These are phyloP conservation scores for Pangasius larnaudii DNA, from an alignment of 2,797 vertebrate genomes.

Conservation along the genomic window DNA sequence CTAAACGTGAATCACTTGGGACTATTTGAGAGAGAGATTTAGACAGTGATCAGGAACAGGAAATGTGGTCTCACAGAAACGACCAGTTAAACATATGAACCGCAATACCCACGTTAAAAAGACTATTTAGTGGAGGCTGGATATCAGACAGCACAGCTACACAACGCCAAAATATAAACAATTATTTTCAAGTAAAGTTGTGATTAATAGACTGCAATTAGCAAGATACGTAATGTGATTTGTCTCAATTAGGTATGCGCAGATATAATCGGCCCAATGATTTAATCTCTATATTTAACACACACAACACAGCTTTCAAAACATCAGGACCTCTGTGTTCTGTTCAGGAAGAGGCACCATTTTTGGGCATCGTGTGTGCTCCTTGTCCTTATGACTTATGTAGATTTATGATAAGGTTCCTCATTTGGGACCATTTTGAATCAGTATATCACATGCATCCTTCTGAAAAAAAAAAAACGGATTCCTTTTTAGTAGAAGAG, in stretches of 20 bases:
- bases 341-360: neutral
- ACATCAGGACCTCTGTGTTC: neutral
- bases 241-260: neutral
- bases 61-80: slow-evolving; percentile 5
- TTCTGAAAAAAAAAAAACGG: neutral
- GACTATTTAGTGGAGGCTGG: neutral
- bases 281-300: neutral
- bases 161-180: neutral
- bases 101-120: neutral
- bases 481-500: neutral
- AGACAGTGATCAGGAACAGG: neutral
- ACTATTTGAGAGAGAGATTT: neutral
- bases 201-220: neutral
- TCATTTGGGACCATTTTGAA: neutral
- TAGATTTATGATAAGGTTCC: neutral
- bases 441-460: neutral
- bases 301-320: neutral
- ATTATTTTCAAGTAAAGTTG: neutral
- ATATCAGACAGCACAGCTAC: neutral
- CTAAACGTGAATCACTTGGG: neutral
- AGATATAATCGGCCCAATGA: neutral
- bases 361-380: neutral
- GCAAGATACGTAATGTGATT: neutral
- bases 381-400: neutral
- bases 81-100: neutral